phyloP scores from a whole-genome alignment of 2,113 vertebrate genomes.

The Dermatemys mawii region DNA sequence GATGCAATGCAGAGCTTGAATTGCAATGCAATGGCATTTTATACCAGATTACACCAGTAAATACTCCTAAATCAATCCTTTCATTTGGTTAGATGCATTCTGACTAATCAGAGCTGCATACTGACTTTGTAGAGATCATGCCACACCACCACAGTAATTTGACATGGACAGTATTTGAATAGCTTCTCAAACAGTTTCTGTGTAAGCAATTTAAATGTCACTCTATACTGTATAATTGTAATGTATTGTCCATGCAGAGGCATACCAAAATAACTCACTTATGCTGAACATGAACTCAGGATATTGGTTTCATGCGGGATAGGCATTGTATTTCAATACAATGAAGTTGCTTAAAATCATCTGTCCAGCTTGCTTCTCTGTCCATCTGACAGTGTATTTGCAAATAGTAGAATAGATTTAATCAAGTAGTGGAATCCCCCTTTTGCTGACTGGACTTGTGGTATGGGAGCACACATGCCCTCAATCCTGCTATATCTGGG shows the following conservation, averaged over 20 bases:
- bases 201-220: slow-evolving; percentile 67
- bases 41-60: background rate
- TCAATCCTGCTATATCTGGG: background rate
- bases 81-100: slow-evolving; percentile 24
- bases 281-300: background rate
- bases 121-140: slow-evolving; percentile 16
- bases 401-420: background rate
- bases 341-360: background rate
- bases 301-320: background rate
- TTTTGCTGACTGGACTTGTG: background rate
- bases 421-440: background rate
- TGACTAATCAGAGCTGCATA: slow-evolving; percentile 32
- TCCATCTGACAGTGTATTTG: background rate
- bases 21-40: slow-evolving; percentile 42
- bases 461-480: background rate
- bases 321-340: background rate
- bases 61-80: slow-evolving; percentile 17
- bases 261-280: slow-evolving; percentile 56
- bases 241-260: slow-evolving; percentile 37
- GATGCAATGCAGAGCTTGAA: slow-evolving; percentile 50
- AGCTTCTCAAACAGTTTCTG: slow-evolving; percentile 28
- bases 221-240: slow-evolving; percentile 48
- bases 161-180: slow-evolving; percentile 38
- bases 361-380: background rate
- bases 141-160: slow-evolving; percentile 15